Evolutionary conservation across 2,888 invertebrate species (phyloP), one percentile per base, ranked within the genome.

Genomic region (Germaria angustata): DNA sequence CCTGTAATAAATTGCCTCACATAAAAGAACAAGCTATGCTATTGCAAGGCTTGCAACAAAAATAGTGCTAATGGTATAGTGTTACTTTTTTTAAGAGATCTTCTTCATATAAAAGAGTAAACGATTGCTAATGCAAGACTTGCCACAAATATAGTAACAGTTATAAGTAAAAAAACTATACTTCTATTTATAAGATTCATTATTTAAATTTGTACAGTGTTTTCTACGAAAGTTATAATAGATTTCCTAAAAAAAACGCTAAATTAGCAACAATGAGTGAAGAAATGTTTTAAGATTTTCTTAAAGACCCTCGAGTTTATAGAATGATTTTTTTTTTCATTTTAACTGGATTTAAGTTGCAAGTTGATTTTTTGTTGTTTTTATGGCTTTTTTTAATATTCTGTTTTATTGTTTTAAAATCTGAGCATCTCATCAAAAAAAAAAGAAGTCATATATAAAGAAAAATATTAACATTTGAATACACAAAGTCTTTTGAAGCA

Each of bases 371-470:
- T 44, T 59, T 49, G 17, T 3, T 69, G 61, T n/a, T 46, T 22
- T 55, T 68, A 15, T 53, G 17, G 15, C n/a, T 24, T 53, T 63
- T 71, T 20, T 51, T 24, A 39, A 51, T 53, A 32, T 65, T 65
- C 13, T 4, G 32, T 55, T 75, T 66, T 36, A 78, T 68, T 81
- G 72, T 78, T 63, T 77, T 49, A 72, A 75, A 59, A 59, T 63
- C 36, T 75, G 65, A 65, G 53, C 46, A 75, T 65, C 28, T 34
- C 81, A 73, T 78, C 55, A 55, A 49, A 13, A 28, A 20, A 13
- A 49, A 55, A 39, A 57, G 15, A 36, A 28, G 34, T 0, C 1
- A 20, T 17, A 2, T 17, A 49, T 7, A 65, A 57, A 55, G 9
- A 55, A 39, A 65, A 39, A 55, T 41, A 28, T 34, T n/a, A 39